These are phyloP conservation scores for Phalacrocorax brasilianus DNA, from an alignment of 2,113 vertebrate genomes.

Conservation along the genomic window DNA sequence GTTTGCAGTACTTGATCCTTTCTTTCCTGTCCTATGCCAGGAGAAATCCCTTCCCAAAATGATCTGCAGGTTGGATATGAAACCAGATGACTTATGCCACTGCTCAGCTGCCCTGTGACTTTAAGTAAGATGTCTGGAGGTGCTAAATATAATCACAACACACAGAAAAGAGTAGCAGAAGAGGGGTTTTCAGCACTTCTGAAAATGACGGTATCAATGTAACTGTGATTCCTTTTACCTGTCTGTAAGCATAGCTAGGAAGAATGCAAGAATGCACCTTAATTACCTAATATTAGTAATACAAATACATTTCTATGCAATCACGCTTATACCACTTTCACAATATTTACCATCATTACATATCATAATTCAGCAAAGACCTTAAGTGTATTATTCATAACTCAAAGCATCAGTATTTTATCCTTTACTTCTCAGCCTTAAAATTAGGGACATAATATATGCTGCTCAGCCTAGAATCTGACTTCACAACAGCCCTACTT, in stretches of 20 bases:
- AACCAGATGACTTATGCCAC: background rate
- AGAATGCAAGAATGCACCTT: background rate
- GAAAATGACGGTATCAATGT: background rate
- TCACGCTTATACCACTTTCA: background rate
- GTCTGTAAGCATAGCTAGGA: background rate
- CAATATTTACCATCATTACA: conserved; percentile 32
- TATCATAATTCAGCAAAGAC: conserved; percentile 1
- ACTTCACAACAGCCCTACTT: background rate
- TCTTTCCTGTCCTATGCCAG: background rate
- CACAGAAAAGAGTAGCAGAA: background rate
- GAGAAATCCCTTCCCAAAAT: background rate
- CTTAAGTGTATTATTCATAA: background rate
- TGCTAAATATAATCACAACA: background rate
- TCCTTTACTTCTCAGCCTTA: conserved; percentile 3
- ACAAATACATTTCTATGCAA: background rate
- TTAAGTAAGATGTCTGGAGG: background rate
- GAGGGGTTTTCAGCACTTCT: background rate
- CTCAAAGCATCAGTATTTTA: background rate
- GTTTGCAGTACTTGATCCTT: background rate
- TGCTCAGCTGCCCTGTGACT: background rate
- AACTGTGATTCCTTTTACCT: background rate
- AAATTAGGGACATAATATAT: background rate
- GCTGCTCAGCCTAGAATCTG: background rate
- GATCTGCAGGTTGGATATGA: background rate
- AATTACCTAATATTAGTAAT: background rate